A percentile compares a stretch with the other conserved stretches of the same genome.
Evolutionary conservation across 2,888 invertebrate genomes (phyloP).

Genomic region (Neria commutata): DNA sequence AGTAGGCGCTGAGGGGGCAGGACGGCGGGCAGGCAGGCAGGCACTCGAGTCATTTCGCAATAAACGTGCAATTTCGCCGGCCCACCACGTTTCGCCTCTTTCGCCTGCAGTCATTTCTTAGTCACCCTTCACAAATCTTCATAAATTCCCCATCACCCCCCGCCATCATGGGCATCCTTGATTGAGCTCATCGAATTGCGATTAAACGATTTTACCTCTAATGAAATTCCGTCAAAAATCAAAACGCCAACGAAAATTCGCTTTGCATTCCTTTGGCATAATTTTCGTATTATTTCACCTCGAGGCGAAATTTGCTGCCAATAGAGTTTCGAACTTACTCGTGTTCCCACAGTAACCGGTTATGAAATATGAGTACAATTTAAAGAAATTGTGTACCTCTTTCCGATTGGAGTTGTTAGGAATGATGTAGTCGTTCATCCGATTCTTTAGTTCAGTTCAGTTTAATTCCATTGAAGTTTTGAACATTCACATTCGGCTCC

Average conservation of each 20-base stretch:
- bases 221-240: conserved; percentile 24
- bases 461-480: too few relatives aligned
- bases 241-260: conserved; percentile 17
- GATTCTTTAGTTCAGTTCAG: too few relatives aligned
- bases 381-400: too few relatives aligned
- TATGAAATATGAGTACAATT: too few relatives aligned
- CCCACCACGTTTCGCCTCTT: not conserved
- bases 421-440: too few relatives aligned
- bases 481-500: too few relatives aligned
- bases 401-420: too few relatives aligned
- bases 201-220: conserved; percentile 29
- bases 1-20: too few relatives aligned
- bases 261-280: conserved; percentile 39
- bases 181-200: conserved; percentile 30
- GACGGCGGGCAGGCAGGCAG: too few relatives aligned
- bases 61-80: conserved; percentile 6
- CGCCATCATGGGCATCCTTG: conserved; percentile 12
- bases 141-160: too few relatives aligned
- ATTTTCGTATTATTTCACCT: conserved; percentile 51
- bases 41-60: not conserved
- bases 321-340: too few relatives aligned
- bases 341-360: too few relatives aligned
- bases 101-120: not conserved
- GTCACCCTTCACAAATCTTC: not conserved
- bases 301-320: conserved; percentile 24